Evolutionary conservation across 2,113 vertebrate species (phyloP).

Genomic region (Pachypanchax playfairii): DNA sequence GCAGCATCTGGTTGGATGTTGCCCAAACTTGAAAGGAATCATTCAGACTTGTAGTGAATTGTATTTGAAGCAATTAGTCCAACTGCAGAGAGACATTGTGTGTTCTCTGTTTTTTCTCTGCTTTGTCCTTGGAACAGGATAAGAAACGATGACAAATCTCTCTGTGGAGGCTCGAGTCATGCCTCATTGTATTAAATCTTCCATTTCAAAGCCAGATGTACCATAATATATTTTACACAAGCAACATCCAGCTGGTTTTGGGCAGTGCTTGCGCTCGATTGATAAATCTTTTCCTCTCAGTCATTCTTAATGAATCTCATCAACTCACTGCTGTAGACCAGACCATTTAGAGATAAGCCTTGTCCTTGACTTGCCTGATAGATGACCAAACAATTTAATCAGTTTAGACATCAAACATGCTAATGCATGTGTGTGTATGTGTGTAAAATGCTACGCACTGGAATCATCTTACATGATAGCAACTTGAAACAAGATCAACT

Average conservation of each 20-base stretch:
- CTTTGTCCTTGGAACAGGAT: neutral
- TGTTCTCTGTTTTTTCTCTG: neutral
- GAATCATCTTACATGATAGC: constrained; percentile 18
- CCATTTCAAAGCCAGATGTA: constrained; percentile 60
- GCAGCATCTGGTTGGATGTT: constrained; percentile 45
- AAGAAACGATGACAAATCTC: constrained; percentile 1
- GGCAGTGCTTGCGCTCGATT: constrained; percentile 43
- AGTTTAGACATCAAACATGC: constrained; percentile 39
- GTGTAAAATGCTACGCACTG: constrained; percentile 3
- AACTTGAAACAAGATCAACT: constrained; percentile 9
- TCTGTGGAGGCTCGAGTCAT: neutral
- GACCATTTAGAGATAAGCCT: constrained; percentile 60
- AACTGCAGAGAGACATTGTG: neutral
- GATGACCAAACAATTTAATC: constrained; percentile 62
- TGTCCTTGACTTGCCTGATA: constrained; percentile 48
- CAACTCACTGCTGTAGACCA: constrained; percentile 61
- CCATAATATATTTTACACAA: constrained; percentile 40
- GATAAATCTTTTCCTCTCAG: constrained; percentile 55
- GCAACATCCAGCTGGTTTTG: constrained; percentile 38
- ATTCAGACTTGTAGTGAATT: constrained; percentile 41
- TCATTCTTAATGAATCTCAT: constrained; percentile 66
- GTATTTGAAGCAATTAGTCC: constrained; percentile 9
- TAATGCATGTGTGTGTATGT: constrained; percentile 3
- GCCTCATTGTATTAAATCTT: constrained; percentile 30
- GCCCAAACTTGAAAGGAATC: constrained; percentile 34